Evolutionary conservation across 1,140 invertebrate genomes (phyloP).

Genomic region (Aphidius ervi): DNA sequence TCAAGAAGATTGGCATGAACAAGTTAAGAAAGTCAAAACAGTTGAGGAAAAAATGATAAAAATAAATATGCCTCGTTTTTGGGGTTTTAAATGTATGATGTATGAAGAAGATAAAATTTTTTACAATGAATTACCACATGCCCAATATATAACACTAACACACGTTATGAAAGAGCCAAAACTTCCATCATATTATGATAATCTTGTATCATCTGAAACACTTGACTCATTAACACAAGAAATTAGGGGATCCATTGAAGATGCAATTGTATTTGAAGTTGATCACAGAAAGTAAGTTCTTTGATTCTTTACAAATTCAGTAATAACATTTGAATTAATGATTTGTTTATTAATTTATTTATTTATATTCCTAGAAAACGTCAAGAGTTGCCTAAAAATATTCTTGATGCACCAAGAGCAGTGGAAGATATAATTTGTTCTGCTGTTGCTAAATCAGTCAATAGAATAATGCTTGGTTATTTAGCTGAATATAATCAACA

Average conservation of each 20-base stretch:
- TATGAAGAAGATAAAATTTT: conserved; percentile 59
- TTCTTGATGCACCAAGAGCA: conserved; percentile 40
- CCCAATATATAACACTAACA: conserved; percentile 71
- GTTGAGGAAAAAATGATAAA: conserved; percentile 80
- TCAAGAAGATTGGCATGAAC: conserved; percentile 52
- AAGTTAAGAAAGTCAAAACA: conserved; percentile 62
- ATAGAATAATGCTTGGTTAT: conserved; percentile 61
- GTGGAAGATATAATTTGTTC: conserved; percentile 42
- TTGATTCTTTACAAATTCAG: background rate
- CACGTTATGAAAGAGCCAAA: conserved; percentile 54
- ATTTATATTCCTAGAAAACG: conserved; percentile 28
- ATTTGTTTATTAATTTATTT: conserved; percentile 3
- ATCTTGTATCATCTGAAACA: conserved; percentile 37
- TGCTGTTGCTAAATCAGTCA: conserved; percentile 62
- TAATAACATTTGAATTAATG: background rate
- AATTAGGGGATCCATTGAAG: conserved; percentile 58
- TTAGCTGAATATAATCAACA: conserved; percentile 58
- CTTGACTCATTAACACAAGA: conserved; percentile 48
- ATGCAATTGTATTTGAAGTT: conserved; percentile 58
- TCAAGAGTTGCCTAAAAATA: conserved; percentile 34
- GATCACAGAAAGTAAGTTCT: conserved; percentile 53
- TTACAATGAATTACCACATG: conserved; percentile 64
- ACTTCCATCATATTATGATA: conserved; percentile 57
- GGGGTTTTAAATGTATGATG: conserved; percentile 66
- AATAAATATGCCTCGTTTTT: conserved; percentile 74